Base-by-base conservation (phyloP, 2,888 invertebrate species). In the Pelosia muscerda region DNA sequence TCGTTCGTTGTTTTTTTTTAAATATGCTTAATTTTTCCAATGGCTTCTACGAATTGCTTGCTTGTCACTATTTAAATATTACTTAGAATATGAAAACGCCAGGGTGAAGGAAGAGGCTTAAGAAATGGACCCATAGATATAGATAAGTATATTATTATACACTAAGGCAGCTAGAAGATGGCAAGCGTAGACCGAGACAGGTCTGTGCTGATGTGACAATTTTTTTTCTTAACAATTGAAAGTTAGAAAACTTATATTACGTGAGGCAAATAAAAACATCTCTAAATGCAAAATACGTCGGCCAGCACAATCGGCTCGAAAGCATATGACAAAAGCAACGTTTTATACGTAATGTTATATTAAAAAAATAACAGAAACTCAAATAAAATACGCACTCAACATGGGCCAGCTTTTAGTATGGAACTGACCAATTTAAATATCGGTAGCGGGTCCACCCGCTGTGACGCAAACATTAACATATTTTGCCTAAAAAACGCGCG, bases 381-480 rank as follows among this genome's bases (percentile, higher is more conserved):
- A 81, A 79, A 80, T 31, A 78, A 71, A 69, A 64, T 65, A 65
- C 59, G 55, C 55, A 63, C 34, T 8, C 34, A 34, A 38, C 72
- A 78, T 78, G 71, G 67, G 71, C 69, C 67, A 67, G 67, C 71
- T 71, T 60, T 38, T 66, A 57, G 28, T 57, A 57, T 71, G 80
- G 73, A 73, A 84, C 85, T 83, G 80, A 81, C 83, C 86, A 89
- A 93, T 92, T 92, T 92, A 92, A 93, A 93, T 93, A 92, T 93
- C 86, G 89, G 88, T 88, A 89, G 89, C 88, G 81, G 87, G 81
- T 81, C 84, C 84, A 81, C 87, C 86, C 88, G 86, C 88, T 90
- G 90, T 90, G 93, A 89, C 87, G 89, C 84, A 79, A 74, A 76
- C 84, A 93, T 94, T 94, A 92, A 88, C 93, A 94, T 94, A 94